Evolutionary conservation across 2,797 vertebrate species (phyloP), one percentile per base, ranked within the genome.

Genomic region (Serranus cabrilla): DNA sequence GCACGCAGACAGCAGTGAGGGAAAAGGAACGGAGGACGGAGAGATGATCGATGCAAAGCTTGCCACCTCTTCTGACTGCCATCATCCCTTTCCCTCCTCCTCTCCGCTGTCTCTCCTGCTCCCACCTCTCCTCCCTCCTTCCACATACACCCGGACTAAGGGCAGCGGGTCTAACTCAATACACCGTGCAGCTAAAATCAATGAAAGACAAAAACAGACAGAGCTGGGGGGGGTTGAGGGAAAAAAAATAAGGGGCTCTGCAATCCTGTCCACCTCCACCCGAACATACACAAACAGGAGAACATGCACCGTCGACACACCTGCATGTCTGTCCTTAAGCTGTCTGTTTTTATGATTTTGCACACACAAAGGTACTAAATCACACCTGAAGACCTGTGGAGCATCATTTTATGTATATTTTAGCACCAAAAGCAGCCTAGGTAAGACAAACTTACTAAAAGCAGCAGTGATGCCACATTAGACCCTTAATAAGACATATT

Each of bases 141-240:
- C 76, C 81, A 83, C 66, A 60, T 66, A 64, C 57, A 73, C 37
- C 71, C 71, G 75, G 51, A 83, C 71, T 62, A n/a, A 39, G 78
- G 76, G 54, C 78, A 83, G 83, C 4, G 20, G 72, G 65, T 90
- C 90, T 80, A 90, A 88, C 91, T 84, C 82, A 81, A 84, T 82
- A 82, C 61, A 60, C 52, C 11, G 39, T 68, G 78, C 70, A 71
- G 76, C 59, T 52, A 85, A 89, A 90, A 93, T 93, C 87, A 87
- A 90, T 92, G 75, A 51, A 42, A 81, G 77, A 71, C 51, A 73
- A 55, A 83, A 81, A 83, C 57, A 84, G 74, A 81, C 5, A 1
- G 68, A 37, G 65, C 18, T 50, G 31, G n/a, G 20, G 37, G 37
- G 72, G 46, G n/a, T 47, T 46, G 66, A 16, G 31, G 37, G 39